Conservation (phyloP, 2,113 vertebrate species). For the Panthera leo region DNA sequence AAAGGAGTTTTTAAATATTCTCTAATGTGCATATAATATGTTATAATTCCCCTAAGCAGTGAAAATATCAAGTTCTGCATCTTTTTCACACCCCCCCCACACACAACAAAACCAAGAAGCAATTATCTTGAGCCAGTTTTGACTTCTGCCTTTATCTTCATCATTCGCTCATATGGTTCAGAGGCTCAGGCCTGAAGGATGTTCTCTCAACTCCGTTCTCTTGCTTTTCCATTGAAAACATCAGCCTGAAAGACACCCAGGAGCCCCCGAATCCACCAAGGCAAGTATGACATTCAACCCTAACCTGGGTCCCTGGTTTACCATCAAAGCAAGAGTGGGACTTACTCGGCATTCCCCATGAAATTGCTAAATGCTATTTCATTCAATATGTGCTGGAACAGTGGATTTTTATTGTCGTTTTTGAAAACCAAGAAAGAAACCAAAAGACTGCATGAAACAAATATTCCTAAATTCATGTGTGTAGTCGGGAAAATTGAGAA, state of each 20-base stretch:
- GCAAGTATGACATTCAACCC: not conserved
- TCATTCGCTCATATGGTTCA: not conserved
- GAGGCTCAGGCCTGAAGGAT: not conserved
- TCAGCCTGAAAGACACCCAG: not conserved
- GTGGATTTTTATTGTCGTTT: not conserved
- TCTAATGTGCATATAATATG: not conserved
- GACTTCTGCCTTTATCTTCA: not conserved
- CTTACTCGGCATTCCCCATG: not conserved
- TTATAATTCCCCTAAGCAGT: not conserved
- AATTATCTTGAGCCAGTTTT: not conserved
- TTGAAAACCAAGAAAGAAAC: conserved; percentile 39
- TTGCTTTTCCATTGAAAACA: not conserved
- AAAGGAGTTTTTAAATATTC: not conserved
- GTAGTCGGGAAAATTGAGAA: not conserved
- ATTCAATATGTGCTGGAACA: not conserved
- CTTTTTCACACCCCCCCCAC: not conserved
- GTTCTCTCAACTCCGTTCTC: not conserved
- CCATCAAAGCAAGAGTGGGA: not conserved
- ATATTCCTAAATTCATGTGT: not conserved
- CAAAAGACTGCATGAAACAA: not conserved
- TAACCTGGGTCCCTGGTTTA: not conserved
- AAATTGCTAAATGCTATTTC: not conserved
- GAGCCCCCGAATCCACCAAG: not conserved
- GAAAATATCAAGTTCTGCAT: not conserved
- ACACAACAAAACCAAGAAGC: not conserved